Evolutionary conservation across 1,140 invertebrate genomes (phyloP).

Genomic region (Caenorhabditis tropicalis): DNA sequence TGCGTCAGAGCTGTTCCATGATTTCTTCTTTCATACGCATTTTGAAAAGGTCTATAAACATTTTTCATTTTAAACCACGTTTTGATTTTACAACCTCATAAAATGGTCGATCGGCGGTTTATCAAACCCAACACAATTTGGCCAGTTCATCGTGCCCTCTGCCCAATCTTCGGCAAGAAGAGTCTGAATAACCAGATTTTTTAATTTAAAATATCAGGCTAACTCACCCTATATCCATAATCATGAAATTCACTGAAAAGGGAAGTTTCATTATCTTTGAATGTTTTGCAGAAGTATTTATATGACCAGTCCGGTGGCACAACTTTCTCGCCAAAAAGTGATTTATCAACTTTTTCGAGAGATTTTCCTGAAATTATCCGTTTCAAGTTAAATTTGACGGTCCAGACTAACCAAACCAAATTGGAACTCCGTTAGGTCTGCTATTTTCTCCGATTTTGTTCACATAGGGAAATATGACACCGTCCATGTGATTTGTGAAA

Average conservation of each 20-base stretch:
- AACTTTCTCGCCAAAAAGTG: background rate
- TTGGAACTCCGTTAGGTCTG: constrained; percentile 44
- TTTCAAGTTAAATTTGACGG: background rate
- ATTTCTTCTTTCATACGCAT: background rate
- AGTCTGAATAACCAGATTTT: constrained; percentile 19
- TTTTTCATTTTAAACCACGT: background rate
- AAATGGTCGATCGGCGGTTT: constrained; percentile 52
- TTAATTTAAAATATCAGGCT: background rate
- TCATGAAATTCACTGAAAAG: constrained; percentile 33
- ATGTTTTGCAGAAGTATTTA: constrained; percentile 18
- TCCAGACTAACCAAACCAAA: constrained; percentile 49
- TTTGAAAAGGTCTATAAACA: constrained; percentile 24
- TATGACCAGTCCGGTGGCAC: background rate
- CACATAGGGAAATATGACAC: constrained; percentile 48
- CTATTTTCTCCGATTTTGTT: constrained; percentile 56
- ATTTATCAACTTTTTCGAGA: constrained; percentile 3
- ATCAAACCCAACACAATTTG: constrained; percentile 51
- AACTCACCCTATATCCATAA: constrained; percentile 26
- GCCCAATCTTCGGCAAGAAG: constrained; percentile 54
- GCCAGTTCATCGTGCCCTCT: constrained; percentile 50
- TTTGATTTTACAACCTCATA: constrained; percentile 47
- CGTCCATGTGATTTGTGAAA: constrained; percentile 46
- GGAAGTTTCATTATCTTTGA: constrained; percentile 43
- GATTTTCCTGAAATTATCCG: background rate
- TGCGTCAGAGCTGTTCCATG: background rate